phyloP scores from a whole-genome alignment of 2,888 invertebrate species.

The Clanis bilineata region DNA sequence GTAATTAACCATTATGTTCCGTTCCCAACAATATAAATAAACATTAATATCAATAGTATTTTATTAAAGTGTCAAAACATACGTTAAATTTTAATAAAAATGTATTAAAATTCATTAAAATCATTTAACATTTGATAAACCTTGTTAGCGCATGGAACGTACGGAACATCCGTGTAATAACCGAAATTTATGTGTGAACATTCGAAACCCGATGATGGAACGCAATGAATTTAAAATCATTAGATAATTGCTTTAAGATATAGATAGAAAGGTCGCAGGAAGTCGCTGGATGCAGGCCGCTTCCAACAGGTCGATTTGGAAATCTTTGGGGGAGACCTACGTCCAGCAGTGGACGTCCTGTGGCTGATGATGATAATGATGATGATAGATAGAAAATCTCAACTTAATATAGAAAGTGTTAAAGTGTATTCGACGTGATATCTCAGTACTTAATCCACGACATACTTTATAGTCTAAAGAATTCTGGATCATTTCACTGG shows the following conservation, averaged over 20 bases:
- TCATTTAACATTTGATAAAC: slow-evolving; percentile 3
- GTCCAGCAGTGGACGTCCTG: no score
- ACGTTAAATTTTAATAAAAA: slow-evolving; percentile 2
- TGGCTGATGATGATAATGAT: no score
- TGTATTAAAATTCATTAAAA: slow-evolving; percentile 8
- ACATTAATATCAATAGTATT: not conserved
- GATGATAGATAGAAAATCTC: not conserved
- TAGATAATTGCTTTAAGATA: not conserved
- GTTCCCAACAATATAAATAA: not conserved
- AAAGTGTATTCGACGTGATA: not conserved
- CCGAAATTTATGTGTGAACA: slow-evolving; percentile 5
- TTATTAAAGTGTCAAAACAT: slow-evolving; percentile 1
- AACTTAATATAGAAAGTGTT: not conserved
- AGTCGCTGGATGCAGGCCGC: no score
- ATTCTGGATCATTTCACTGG: not conserved
- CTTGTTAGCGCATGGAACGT: not conserved
- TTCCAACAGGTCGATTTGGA: no score
- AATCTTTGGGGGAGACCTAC: no score
- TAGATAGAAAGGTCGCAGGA: no score
- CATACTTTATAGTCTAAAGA: no score
- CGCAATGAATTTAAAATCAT: slow-evolving; percentile 1
- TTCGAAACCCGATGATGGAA: not conserved
- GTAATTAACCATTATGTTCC: not conserved
- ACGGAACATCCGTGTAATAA: not conserved
- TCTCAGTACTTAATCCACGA: not conserved